Base-by-base conservation (phyloP, 2,888 invertebrate species). In the Theodoxus fluviatilis region DNA sequence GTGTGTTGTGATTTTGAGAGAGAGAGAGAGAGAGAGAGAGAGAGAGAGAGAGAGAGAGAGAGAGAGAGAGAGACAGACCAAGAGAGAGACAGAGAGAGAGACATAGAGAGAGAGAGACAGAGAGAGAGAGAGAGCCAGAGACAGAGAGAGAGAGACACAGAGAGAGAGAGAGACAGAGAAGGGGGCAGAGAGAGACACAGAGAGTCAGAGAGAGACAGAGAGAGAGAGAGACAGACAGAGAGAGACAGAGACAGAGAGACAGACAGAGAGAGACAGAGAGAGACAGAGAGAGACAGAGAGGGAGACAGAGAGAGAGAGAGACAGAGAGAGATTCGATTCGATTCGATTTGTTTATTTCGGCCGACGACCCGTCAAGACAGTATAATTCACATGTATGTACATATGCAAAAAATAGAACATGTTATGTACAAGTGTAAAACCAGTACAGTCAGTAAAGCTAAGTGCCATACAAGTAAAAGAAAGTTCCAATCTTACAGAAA, bases 211-310 rank as follows among this genome's bases (percentile, higher is more conserved):
- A 9, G 12, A 43, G 43, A 43, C 12, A 43, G 43, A 43, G 43
- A 43, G 43, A 43, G 43, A 43, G 43, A 43, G 43, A 43, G 43
- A 43, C 12, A 43, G 43, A 43, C 12, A 43, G 43, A 43, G 57
- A 57, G 57, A 57, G 57, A 57, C 15, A 57, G 57, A 57, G 15
- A 57, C 15, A 57, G 57, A 57, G 57, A 57, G 57, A 57, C 15
- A 57, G 57, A 57, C 15, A 57, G 57, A 57, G 57, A 57, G 15
- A 57, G 57, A 57, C 15, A 57, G 57, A 57, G 15, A 57, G 57
- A 57, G 57, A 57, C 15, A 57, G 57, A 43, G 43, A 43, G 12
- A 43, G 43, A 12, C 12, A 43, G 43, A 43, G 43, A 43, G 12
- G 18, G 43, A 43, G 12, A 43, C 12, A 43, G 12, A 43, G 43